phyloP scores from a whole-genome alignment of 1,140 invertebrate species.

The Cheumatopsyche charites region DNA sequence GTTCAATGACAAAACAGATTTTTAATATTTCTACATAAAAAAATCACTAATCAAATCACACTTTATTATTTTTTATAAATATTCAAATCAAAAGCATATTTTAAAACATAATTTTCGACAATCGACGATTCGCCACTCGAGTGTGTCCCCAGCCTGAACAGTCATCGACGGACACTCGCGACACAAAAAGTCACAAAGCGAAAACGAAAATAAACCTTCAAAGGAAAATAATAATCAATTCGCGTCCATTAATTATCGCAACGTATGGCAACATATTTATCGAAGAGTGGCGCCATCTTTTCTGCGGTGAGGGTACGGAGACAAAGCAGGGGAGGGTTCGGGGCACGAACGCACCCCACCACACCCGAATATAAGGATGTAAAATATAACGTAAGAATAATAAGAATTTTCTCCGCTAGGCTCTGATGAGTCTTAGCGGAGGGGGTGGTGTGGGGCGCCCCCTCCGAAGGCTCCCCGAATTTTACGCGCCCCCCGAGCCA shows the following conservation, averaged over 20 bases:
- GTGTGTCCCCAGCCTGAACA: no score
- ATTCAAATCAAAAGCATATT: no score
- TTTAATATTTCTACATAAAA: no score
- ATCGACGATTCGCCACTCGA: no score
- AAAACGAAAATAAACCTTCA: no score
- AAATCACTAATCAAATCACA: no score
- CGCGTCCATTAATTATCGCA: neutral
- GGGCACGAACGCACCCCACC: neutral
- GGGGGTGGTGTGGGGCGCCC: slow-evolving; percentile 36
- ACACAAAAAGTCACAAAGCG: no score
- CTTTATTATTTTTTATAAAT: no score
- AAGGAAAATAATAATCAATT: no score
- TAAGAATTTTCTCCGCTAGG: slow-evolving; percentile 46
- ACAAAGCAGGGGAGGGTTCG: neutral
- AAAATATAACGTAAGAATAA: slow-evolving; percentile 48
- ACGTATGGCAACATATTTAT: slow-evolving; percentile 16
- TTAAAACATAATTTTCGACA: no score
- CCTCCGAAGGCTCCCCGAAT: slow-evolving; percentile 4
- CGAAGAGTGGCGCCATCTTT: slow-evolving; percentile 20
- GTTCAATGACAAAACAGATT: no score
- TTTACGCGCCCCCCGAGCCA: slow-evolving; percentile 22
- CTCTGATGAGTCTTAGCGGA: slow-evolving; percentile 47
- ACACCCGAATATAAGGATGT: slow-evolving; percentile 42
- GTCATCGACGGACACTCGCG: no score
- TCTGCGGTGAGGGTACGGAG: slow-evolving; percentile 5